Evolutionary conservation across 2,113 vertebrate species (phyloP), one percentile per base, ranked within the genome.

Genomic region (Arvicanthis niloticus): DNA sequence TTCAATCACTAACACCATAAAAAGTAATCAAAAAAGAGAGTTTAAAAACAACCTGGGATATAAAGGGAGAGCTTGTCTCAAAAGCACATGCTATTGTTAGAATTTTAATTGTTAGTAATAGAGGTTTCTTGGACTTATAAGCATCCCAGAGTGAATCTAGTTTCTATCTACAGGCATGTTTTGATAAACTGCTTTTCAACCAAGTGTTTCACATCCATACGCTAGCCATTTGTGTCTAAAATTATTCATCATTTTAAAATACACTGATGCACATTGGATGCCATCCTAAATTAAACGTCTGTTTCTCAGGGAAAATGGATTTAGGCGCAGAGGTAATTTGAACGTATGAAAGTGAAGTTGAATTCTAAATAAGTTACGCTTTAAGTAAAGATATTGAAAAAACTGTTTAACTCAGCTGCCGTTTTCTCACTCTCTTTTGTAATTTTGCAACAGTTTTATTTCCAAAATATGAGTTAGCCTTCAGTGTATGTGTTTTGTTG

Each of bases 291-390:
- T 78, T 86, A 97, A 77, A 73, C 22, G 6, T 89, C 5, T 70
- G 6, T 96, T 92, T 85, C 91, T 89, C 17, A n/a, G 9, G 60
- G 13, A 88, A 91, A 85, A 56, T 58, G 17, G 1, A 42, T 95
- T 95, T 89, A 73, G 29, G 1, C 70, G 56, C 1, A 87, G 34
- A 94, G 60, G 40, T 89, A 62, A 95, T 86, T 31, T 84, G 45
- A 94, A 87, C 42, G 22, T 62, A 26, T 42, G 51, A 88, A 89
- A 89, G 13, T 80, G 10, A 91, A 91, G 21, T 12, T 72, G 21
- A 91, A 80, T 95, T 94, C 67, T 37, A 92, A 93, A 34, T 77
- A 95, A 95, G 13, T 87, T 94, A 78, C 0, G 62, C 62, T 93
- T 91, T 75, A 40, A 85, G 6, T 76, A 65, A 95, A 93, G 5